Evolutionary conservation across 2,797 vertebrate species (phyloP).

Genomic region (Dryobates pubescens): DNA sequence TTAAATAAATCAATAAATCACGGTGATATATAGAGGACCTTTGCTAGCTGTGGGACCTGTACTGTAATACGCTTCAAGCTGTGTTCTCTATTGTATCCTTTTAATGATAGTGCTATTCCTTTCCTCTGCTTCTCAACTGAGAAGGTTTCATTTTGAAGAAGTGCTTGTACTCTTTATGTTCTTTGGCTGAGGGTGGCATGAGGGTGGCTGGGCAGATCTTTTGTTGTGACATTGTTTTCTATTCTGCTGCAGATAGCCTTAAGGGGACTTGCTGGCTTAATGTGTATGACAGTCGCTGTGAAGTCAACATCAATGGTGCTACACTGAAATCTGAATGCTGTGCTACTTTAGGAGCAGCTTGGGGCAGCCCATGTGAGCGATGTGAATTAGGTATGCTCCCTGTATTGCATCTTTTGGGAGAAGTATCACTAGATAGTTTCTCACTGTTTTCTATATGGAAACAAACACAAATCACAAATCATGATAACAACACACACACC

Average conservation of each 20-base stretch:
- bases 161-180: not conserved
- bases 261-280: constrained; percentile 86
- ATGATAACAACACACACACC: too few relatives aligned
- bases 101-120: not conserved
- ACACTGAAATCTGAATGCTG: constrained; percentile 85
- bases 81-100: not conserved
- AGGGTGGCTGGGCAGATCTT: not conserved
- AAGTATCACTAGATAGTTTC: not conserved
- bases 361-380: constrained; percentile 83
- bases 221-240: constrained; percentile 4
- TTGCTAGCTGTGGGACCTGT: not conserved
- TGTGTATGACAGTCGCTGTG: constrained; percentile 79
- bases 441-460: not conserved
- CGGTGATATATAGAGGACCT: too few relatives aligned
- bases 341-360: constrained; percentile 81
- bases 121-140: not conserved
- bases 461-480: not conserved
- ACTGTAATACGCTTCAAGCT: not conserved
- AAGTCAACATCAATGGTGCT: constrained; percentile 83
- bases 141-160: not conserved
- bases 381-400: constrained; percentile 79
- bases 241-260: constrained; percentile 75
- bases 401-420: not conserved
- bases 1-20: not conserved
- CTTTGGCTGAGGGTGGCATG: not conserved